A percentile compares a stretch with the other conserved stretches of the same genome.
Evolutionary conservation across 1,140 invertebrate species (phyloP).

Genomic region (Episyrphus balteatus): DNA sequence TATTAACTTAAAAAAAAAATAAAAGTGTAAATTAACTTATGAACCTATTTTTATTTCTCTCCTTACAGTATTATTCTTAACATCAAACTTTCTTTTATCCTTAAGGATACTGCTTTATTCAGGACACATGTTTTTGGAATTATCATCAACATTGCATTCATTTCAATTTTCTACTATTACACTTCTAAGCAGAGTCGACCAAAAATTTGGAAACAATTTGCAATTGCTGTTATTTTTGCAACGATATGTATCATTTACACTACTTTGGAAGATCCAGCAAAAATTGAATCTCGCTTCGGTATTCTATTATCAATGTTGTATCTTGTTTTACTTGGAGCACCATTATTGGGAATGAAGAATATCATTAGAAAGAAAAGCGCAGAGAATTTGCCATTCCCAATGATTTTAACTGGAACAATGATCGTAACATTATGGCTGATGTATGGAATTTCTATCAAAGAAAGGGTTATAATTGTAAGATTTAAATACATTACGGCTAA

Average conservation of each 20-base stretch:
- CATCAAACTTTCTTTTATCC: conserved; percentile 55
- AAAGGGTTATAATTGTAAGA: conserved; percentile 68
- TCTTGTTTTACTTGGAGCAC: conserved; percentile 54
- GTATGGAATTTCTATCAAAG: conserved; percentile 66
- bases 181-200: conserved; percentile 42
- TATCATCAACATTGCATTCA: conserved; percentile 51
- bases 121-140: conserved; percentile 61
- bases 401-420: conserved; percentile 65
- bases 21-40: no score
- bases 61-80: conserved; percentile 53
- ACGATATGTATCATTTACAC: conserved; percentile 50
- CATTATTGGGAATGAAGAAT: conserved; percentile 54
- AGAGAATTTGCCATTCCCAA: conserved; percentile 66
- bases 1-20: no score
- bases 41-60: conserved; percentile 2
- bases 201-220: conserved; percentile 43
- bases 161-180: conserved; percentile 53
- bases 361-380: conserved; percentile 66
- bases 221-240: conserved; percentile 42
- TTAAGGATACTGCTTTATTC: conserved; percentile 60
- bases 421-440: conserved; percentile 67
- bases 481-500: no score
- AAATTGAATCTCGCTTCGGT: conserved; percentile 57
- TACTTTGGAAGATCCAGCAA: conserved; percentile 47
- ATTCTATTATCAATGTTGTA: conserved; percentile 56